A percentile compares a stretch with the other conserved stretches of the same genome.
Evolutionary conservation across 2,113 vertebrate species (phyloP).

Genomic region (Ramphastos sulfuratus): DNA sequence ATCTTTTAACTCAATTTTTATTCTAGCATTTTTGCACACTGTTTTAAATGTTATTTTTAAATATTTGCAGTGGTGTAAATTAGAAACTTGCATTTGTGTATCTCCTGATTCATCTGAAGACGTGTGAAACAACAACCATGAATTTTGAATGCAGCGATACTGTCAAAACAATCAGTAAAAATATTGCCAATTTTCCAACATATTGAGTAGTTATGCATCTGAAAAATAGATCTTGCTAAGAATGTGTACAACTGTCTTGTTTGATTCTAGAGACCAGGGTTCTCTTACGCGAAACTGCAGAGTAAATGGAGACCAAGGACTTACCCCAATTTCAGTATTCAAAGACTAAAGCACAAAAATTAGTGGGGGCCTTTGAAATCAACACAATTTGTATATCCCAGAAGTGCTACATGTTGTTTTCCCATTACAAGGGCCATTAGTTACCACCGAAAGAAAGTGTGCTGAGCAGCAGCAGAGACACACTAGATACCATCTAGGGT

Average conservation of each 20-base stretch:
- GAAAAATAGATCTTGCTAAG: neutral
- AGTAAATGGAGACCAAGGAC: neutral
- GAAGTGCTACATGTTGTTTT: neutral
- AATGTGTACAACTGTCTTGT: neutral
- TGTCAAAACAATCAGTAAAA: neutral
- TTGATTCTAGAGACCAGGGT: neutral
- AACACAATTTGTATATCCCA: neutral
- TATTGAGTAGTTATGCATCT: neutral
- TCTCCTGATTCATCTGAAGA: neutral
- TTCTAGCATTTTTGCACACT: neutral
- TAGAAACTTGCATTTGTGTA: neutral
- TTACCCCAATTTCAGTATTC: neutral
- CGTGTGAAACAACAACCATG: neutral
- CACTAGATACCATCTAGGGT: neutral
- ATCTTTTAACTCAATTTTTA: neutral
- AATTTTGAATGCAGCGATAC: neutral
- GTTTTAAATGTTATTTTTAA: neutral
- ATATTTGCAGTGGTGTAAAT: neutral
- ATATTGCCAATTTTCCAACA: neutral
- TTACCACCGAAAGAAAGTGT: rapidly evolving
- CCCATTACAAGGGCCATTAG: neutral
- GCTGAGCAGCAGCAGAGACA: neutral
- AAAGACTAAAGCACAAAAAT: neutral
- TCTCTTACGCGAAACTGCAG: neutral
- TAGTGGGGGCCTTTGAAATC: neutral